These are phyloP conservation scores for Etheostoma spectabile DNA, from an alignment of 2,113 vertebrate genomes.

Conservation along the genomic window DNA sequence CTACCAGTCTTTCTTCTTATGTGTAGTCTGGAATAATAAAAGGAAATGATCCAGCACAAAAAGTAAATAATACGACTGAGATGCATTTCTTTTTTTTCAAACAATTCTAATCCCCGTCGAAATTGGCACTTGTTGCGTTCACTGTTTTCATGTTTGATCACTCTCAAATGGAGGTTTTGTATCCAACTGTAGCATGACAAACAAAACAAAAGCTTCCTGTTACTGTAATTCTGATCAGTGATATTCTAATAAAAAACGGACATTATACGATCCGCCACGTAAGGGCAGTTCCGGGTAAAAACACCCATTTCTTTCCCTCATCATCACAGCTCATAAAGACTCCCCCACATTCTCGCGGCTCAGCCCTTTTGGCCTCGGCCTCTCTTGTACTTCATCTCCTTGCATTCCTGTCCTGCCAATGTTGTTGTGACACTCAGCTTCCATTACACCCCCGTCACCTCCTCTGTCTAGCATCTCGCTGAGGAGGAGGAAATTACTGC, in stretches of 20 bases:
- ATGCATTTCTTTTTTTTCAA: background rate
- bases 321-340: conserved; percentile 29
- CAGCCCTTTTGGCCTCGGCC: conserved; percentile 27
- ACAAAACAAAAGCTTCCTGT: conserved; percentile 27
- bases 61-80: background rate
- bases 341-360: background rate
- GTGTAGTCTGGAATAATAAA: background rate
- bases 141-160: conserved; percentile 17
- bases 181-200: background rate
- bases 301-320: conserved; percentile 1
- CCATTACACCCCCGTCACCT: conserved; percentile 67
- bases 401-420: conserved; percentile 12
- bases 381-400: conserved; percentile 1
- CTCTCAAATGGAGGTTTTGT: conserved; percentile 1
- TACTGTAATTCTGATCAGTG: conserved; percentile 13
- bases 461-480: conserved; percentile 36
- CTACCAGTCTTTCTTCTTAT: background rate
- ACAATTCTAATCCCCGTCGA: background rate
- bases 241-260: background rate
- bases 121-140: conserved; percentile 11
- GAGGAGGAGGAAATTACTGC: conserved; percentile 64
- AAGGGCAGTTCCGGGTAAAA: background rate
- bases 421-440: conserved; percentile 68
- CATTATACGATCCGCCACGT: background rate
- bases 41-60: background rate